A percentile compares a stretch with the other conserved stretches of the same genome.
Conservation (phyloP, 1,140 invertebrate genomes). For the Trichonephila clavata region DNA sequence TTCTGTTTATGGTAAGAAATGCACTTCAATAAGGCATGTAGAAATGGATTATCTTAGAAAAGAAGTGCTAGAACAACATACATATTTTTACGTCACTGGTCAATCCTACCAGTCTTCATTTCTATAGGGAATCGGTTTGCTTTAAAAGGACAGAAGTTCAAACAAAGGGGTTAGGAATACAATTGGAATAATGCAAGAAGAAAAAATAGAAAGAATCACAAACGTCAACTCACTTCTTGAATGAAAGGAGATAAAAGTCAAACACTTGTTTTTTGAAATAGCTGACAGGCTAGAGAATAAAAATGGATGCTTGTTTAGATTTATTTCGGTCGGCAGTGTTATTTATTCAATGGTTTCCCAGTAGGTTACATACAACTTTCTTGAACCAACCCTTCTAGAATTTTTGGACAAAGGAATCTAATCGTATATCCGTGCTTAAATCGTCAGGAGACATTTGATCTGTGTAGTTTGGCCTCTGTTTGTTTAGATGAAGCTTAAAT, state of each 20-base stretch:
- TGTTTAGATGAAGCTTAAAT: background rate
- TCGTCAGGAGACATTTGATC: background rate
- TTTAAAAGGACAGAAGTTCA: background rate
- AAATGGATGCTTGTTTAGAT: slow-evolving; percentile 5
- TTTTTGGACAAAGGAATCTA: background rate
- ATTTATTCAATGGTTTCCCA: background rate
- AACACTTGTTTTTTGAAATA: background rate
- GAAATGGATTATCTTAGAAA: background rate
- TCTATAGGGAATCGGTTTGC: background rate
- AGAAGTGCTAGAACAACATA: background rate
- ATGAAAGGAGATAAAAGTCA: slow-evolving; percentile 18
- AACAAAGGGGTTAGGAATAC: background rate
- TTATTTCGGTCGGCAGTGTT: background rate
- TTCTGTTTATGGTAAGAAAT: background rate
- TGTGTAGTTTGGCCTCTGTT: background rate
- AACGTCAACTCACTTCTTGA: background rate
- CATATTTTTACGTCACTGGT: background rate
- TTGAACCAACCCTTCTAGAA: background rate
- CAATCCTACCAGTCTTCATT: background rate
- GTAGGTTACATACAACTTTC: background rate
- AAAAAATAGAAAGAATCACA: background rate
- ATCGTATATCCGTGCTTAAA: background rate
- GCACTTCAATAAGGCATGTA: background rate
- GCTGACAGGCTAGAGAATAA: background rate
- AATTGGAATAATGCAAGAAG: background rate